phyloP scores from a whole-genome alignment of 2,113 vertebrate species.

The Cacatua alba region DNA sequence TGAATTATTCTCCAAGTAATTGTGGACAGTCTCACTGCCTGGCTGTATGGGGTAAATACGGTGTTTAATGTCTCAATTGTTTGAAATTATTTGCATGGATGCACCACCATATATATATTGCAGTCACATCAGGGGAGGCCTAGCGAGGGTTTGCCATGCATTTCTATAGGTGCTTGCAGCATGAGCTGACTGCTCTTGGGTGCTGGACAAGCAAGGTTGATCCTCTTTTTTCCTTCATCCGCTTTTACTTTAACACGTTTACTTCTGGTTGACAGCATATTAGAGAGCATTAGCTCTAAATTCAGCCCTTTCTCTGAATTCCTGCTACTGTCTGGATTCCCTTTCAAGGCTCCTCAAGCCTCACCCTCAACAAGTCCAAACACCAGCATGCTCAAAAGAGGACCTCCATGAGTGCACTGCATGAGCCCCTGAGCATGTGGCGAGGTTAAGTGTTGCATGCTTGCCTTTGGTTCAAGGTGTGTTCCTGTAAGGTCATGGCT shows the following conservation, averaged over 20 bases:
- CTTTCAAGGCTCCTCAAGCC: neutral
- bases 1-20: neutral
- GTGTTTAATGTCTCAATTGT: neutral
- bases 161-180: neutral
- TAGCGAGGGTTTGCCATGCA: accelerated
- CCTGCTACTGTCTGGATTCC: neutral
- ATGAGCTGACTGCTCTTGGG: neutral
- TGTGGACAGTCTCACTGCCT: neutral
- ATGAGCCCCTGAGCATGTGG: accelerated
- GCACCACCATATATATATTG: neutral
- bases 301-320: neutral
- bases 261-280: too few species aligned
- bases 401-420: accelerated
- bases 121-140: neutral
- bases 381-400: neutral
- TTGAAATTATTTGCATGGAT: neutral
- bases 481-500: neutral
- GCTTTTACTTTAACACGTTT: neutral
- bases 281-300: neutral
- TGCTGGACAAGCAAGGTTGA: neutral
- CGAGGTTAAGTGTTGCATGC: accelerated
- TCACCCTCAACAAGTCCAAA: neutral
- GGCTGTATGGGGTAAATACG: neutral
- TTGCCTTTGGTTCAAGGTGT: neutral
- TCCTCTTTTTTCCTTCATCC: neutral